A percentile compares a stretch with the other conserved stretches of the same genome.
Evolutionary conservation across 1,140 invertebrate genomes (phyloP).

Genomic region (Lordiphosa collinella): DNA sequence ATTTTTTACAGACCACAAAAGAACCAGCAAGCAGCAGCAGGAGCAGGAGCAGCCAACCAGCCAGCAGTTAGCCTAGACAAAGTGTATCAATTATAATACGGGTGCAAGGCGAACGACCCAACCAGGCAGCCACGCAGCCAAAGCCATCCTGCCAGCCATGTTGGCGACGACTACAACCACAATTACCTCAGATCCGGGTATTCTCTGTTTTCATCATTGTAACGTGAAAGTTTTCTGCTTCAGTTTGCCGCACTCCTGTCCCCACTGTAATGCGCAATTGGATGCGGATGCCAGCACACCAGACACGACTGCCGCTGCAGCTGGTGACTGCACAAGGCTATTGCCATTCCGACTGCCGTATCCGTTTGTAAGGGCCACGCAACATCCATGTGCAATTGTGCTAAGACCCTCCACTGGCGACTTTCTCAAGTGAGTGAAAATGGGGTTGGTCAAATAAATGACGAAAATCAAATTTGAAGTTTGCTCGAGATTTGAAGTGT

Average conservation of each 20-base stretch:
- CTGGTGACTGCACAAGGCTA: slow-evolving; percentile 56
- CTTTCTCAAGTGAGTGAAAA: slow-evolving; percentile 86
- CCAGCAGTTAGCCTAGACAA: slow-evolving; percentile 38
- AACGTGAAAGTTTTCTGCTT: slow-evolving; percentile 89
- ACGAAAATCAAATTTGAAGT: no score
- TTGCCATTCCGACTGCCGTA: slow-evolving; percentile 89
- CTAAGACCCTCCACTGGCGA: slow-evolving; percentile 90
- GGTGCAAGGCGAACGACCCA: slow-evolving; percentile 32
- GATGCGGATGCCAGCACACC: slow-evolving; percentile 38
- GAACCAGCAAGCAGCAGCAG: slow-evolving; percentile 16
- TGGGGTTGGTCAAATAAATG: background rate
- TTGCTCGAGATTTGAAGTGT: no score
- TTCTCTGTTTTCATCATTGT: slow-evolving; percentile 91
- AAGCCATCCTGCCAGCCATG: slow-evolving; percentile 23
- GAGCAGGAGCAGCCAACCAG: no score
- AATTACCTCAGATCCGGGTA: slow-evolving; percentile 85
- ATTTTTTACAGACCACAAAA: slow-evolving; percentile 46
- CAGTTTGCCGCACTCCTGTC: slow-evolving; percentile 85
- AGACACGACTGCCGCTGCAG: slow-evolving; percentile 6
- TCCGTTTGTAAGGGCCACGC: slow-evolving; percentile 87
- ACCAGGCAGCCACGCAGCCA: background rate
- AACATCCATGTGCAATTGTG: slow-evolving; percentile 86
- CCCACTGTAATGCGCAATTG: slow-evolving; percentile 84
- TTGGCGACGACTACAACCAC: slow-evolving; percentile 55
- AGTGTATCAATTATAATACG: slow-evolving; percentile 76